Evolutionary conservation across 2,797 vertebrate species (phyloP), one percentile per base, ranked within the genome.

Genomic region (Furcifer pardalis): DNA sequence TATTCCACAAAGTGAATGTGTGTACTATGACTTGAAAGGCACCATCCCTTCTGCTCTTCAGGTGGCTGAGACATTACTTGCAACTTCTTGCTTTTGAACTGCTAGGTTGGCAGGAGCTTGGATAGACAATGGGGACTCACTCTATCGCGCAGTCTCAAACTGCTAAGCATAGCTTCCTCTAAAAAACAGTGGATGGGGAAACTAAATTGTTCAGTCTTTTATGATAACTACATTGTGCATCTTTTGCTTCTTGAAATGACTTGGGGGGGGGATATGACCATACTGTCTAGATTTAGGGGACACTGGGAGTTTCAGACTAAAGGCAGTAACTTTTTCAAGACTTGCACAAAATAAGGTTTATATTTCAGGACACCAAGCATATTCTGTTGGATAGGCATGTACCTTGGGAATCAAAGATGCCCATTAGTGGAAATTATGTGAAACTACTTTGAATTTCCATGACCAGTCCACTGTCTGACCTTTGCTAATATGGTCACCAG

Each of bases 41-140:
- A 37, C 1, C 7, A 0, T 17, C n/a, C 17, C 2, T 42, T 37
- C 19, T 23, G 35, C 17, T n/a, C n/a, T n/a, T n/a, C n/a, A n/a
- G n/a, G n/a, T n/a, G n/a, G n/a, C n/a, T n/a, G n/a, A n/a, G n/a
- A n/a, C n/a, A n/a, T n/a, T n/a, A n/a, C n/a, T n/a, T n/a, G n/a
- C n/a, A n/a, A n/a, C n/a, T n/a, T n/a, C n/a, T n/a, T n/a, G n/a
- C n/a, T n/a, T n/a, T n/a, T n/a, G n/a, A n/a, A n/a, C n/a, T n/a
- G n/a, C n/a, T n/a, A n/a, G n/a, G n/a, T n/a, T n/a, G n/a, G n/a
- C n/a, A n/a, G n/a, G n/a, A n/a, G n/a, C n/a, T n/a, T n/a, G n/a
- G n/a, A n/a, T n/a, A n/a, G n/a, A n/a, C n/a, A n/a, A n/a, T n/a
- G n/a, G n/a, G n/a, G n/a, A n/a, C n/a, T n/a, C n/a, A n/a, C n/a